Percentiles rank a stretch among this genome's conserved stretches.
Evolutionary conservation across 2,888 invertebrate genomes (phyloP).

Genomic region (Halictus ligatus): DNA sequence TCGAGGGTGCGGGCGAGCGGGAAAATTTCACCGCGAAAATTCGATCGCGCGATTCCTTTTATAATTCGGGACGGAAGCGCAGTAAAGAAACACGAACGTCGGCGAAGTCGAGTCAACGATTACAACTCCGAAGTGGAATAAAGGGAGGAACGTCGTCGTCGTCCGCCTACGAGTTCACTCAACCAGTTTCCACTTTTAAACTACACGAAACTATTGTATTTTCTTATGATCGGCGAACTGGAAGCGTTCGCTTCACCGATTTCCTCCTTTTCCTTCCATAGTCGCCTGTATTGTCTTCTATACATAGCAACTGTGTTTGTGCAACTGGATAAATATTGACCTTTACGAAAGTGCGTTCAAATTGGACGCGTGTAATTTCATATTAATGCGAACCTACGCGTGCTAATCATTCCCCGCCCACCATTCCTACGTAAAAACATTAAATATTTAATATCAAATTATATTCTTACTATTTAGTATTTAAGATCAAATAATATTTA

Average conservation of each 20-base stretch:
- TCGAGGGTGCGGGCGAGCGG: constrained; percentile 25
- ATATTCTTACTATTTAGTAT: too few species aligned
- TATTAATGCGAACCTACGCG: neutral
- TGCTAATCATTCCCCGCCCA: neutral
- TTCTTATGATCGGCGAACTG: constrained; percentile 76
- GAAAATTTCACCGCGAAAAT: constrained; percentile 45
- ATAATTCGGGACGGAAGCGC: constrained; percentile 56
- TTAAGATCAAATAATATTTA: too few species aligned
- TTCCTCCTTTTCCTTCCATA: constrained; percentile 54
- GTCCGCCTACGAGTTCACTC: constrained; percentile 56
- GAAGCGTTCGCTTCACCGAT: constrained; percentile 67
- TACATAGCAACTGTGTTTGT: neutral
- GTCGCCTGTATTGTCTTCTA: constrained; percentile 27
- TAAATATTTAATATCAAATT: too few species aligned
- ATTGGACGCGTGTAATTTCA: neutral
- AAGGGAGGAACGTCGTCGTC: constrained; percentile 54
- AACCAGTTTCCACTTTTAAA: constrained; percentile 76
- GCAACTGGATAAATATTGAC: constrained; percentile 30
- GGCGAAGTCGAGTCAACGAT: constrained; percentile 53
- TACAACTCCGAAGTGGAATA: constrained; percentile 63
- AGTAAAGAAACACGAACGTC: constrained; percentile 35
- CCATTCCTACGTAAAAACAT: too few species aligned
- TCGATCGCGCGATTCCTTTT: constrained; percentile 58
- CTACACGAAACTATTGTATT: constrained; percentile 77
- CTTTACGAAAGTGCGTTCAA: constrained; percentile 14